These are phyloP conservation scores for Drosophila nannoptera DNA, from an alignment of 1,140 invertebrate species.

Conservation along the genomic window DNA sequence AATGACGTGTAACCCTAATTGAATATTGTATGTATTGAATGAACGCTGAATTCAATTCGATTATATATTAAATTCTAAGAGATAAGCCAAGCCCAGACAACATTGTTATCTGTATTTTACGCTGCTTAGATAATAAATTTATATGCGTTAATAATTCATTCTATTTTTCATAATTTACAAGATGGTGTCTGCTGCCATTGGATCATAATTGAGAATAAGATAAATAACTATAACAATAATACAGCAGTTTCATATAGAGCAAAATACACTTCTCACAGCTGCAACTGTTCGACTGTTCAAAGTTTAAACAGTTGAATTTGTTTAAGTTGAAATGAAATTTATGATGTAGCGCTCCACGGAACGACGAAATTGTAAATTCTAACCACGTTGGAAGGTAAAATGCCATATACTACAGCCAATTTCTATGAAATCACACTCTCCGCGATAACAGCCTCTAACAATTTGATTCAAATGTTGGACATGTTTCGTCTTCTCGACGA, in stretches of 20 bases:
- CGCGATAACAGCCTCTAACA: not conserved
- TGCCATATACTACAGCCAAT: not conserved
- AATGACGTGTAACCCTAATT: conserved; percentile 99
- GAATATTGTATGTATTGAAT: not conserved
- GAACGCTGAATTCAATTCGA: not conserved
- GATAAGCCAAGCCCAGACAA: no score
- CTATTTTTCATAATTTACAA: no score
- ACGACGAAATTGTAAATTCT: not conserved
- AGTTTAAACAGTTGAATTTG: conserved; percentile 60
- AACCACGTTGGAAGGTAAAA: conserved; percentile 1
- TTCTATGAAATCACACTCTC: no score
- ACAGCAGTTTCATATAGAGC: not conserved
- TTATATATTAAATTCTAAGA: no score
- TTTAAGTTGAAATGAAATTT: conserved; percentile 34
- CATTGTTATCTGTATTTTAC: no score
- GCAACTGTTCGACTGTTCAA: conserved; percentile 45
- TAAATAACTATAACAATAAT: not conserved
- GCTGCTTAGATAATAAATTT: no score
- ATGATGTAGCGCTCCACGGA: not conserved
- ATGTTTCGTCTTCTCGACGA: not conserved
- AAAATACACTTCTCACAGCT: conserved; percentile 12
- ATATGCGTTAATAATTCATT: no score
- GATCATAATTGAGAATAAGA: not conserved
- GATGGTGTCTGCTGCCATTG: no score
- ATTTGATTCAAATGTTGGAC: not conserved